These are phyloP conservation scores for Eilema griseolum DNA, from an alignment of 2,888 invertebrate genomes.

Conservation along the genomic window DNA sequence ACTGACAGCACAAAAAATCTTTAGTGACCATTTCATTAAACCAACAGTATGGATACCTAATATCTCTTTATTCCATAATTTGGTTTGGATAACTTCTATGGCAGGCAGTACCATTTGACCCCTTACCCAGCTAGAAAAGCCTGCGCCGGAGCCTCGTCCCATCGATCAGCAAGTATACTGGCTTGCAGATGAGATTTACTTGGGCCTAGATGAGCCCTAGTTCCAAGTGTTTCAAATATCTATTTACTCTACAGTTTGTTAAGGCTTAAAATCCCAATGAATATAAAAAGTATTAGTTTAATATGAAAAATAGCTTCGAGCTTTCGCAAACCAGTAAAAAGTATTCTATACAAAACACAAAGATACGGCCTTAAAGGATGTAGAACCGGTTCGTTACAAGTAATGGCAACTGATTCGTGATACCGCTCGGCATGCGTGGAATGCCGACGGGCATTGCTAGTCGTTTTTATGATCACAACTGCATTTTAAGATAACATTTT, in stretches of 20 bases:
- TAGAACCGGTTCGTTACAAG: conserved; percentile 68
- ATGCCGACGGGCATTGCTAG: conserved; percentile 59
- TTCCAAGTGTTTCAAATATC: not conserved
- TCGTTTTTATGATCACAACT: conserved; percentile 51
- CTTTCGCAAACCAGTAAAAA: conserved; percentile 46
- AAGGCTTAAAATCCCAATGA: not conserved
- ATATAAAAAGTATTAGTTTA: not conserved
- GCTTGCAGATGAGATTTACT: no score
- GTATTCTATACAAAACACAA: conserved; percentile 57
- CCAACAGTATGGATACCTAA: not conserved
- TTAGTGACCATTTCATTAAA: not conserved
- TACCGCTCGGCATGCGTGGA: conserved; percentile 59
- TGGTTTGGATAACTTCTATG: no score
- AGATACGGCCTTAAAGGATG: conserved; percentile 67
- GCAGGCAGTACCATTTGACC: no score
- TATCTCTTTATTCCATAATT: no score
- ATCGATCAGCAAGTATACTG: not conserved
- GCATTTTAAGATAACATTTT: conserved; percentile 45
- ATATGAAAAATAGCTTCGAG: conserved; percentile 18
- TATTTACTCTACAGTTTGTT: not conserved
- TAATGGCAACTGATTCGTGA: conserved; percentile 58
- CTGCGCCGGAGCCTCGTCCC: not conserved
- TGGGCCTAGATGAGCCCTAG: not conserved
- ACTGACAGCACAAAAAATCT: no score
- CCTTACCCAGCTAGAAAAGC: no score